Evolutionary conservation across 2,888 invertebrate species (phyloP), one percentile per base, ranked within the genome.

Genomic region (Pseudanteris insignis): DNA sequence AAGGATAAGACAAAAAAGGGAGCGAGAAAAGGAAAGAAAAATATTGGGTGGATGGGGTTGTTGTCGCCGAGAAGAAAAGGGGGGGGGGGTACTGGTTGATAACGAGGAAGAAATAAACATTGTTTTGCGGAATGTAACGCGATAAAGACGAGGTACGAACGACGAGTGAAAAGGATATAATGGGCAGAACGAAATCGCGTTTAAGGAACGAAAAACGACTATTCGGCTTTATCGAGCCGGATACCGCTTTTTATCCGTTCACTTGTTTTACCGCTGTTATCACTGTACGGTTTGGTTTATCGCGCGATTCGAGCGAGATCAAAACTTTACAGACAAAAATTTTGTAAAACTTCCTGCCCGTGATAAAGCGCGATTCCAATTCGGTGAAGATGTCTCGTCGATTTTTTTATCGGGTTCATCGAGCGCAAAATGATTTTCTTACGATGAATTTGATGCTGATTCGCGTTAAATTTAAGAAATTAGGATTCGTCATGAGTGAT

Each of bases 111-210:
- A 59, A 26, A 50, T 38, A 43, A 43, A 44, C 46, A 53, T 28
- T 54, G 65, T 51, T 43, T 33, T 40, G 46, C 38, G 60, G 66
- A 66, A 67, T 59, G 67, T 68, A 70, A 69, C 64, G 67, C 65
- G 64, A 64, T 66, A 66, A 64, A 66, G 51, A 60, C 59, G 54
- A 62, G 59, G 55, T 59, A 58, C 48, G 58, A 43, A 55, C 63
- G 63, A 58, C 53, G 60, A 58, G 47, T 66, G 63, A 67, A 51
- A 63, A 66, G 66, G 70, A 67, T 65, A 70, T 72, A 73, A 73
- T 71, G 71, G 69, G 66, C 70, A 69, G 71, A 73, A 73, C 68
- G 70, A 71, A 73, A 73, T 73, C 71, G 72, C 70, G 73, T 73
- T 73, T n/a, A 72, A 69, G 67, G 65, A 68, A 68, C 66, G 67